phyloP scores from a whole-genome alignment of 92 coral and sea anemone genomes.

The Pocillopora grandis region DNA sequence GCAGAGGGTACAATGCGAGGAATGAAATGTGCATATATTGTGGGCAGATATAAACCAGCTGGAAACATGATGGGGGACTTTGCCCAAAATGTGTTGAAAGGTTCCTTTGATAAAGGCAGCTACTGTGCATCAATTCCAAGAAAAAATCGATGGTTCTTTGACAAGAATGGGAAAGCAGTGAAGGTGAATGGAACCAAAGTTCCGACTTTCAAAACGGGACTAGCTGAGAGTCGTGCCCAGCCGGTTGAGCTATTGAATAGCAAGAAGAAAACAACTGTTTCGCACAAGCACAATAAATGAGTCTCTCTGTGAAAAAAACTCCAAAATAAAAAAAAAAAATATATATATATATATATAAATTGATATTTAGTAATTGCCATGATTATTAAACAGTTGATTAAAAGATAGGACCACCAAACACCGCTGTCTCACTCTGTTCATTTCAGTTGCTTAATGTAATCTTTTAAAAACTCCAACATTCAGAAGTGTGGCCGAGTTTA shows the following conservation, averaged over 20 bases:
- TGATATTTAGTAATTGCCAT: no score
- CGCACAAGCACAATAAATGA: neutral
- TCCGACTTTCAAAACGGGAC: neutral
- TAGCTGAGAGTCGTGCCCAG: neutral
- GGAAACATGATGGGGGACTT: conserved; percentile 33
- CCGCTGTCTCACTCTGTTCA: no score
- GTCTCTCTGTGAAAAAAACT: neutral
- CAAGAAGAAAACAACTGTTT: neutral
- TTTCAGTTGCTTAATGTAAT: no score
- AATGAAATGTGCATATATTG: conserved; percentile 42
- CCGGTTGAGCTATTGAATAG: neutral
- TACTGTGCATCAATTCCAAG: conserved; percentile 4
- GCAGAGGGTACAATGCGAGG: neutral
- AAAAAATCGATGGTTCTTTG: neutral
- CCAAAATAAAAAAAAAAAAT: no score
- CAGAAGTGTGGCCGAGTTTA: no score
- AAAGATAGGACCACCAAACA: no score
- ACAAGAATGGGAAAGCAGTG: neutral
- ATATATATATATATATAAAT: neutral
- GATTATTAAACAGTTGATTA: no score
- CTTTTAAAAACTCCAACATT: no score
- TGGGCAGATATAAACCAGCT: conserved; percentile 47
- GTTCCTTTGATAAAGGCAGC: neutral
- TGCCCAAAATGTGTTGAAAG: conserved; percentile 3
- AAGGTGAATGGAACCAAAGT: neutral